Base-by-base conservation (phyloP, 2,888 invertebrate genomes). In the Andrena fulva region DNA sequence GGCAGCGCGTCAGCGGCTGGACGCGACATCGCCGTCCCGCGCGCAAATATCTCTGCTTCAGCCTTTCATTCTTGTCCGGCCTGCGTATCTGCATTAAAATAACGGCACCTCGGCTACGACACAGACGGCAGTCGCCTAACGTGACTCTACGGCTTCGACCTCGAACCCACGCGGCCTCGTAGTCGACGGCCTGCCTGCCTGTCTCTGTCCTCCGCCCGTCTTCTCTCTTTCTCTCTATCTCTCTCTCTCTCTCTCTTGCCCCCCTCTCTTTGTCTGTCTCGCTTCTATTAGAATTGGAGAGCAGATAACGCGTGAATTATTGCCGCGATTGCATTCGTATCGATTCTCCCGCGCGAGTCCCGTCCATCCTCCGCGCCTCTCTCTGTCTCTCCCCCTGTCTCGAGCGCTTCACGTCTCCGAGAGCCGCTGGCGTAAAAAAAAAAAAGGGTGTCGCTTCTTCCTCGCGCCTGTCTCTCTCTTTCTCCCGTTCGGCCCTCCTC, bases 11-110 rank as follows among this genome's bases (percentile, higher is more conserved):
- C 66, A 63, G 35, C 66, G 33, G 16, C 50, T 72, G 52, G 56
- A 64, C 66, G 54, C 59, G 24, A 56, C 24, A 59, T 79, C 73
- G 70, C 68, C 62, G 85, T 81, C 72, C 78, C 64, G 63, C 68
- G 81, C 73, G 83, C 78, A 86, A 88, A 85, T 87, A 85, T 88
- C 80, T 89, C 84, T 42, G 42, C 86, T 87, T 77, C 82, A 78
- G 86, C 87, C 87, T 89, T 89, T 89, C 88, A 87, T 86, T 87
- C 87, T 89, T 85, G 86, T 86, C 86, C 86, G 85, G 80, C 66
- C 72, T 83, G 85, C 87, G 85, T 88, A 88, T 88, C 89, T 88
- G 87, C 89, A 87, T 88, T 88, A 88, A 88, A 88, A 88, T 88
- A 88, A 88, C 88, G 88, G 88, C 89, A 88, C 78, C 75, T 87